phyloP scores from a whole-genome alignment of 2,113 vertebrate species.

The Poecilia latipinna region DNA sequence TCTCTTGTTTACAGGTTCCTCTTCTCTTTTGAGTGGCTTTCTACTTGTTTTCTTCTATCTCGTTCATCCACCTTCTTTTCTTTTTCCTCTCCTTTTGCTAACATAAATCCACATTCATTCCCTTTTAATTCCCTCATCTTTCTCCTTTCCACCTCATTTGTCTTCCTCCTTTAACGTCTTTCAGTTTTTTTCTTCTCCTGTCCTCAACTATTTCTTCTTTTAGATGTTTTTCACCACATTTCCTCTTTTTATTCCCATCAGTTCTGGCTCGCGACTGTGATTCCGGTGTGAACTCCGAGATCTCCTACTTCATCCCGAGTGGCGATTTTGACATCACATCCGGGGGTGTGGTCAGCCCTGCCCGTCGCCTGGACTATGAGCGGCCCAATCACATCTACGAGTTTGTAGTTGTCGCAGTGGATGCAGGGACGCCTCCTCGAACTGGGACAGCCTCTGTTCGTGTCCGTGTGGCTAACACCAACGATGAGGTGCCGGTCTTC shows the following conservation, averaged over 20 bases:
- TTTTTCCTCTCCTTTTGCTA: not conserved
- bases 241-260: constrained; percentile 41
- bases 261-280: constrained; percentile 90
- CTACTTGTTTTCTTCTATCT: not conserved
- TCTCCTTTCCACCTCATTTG: too few relatives aligned
- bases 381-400: constrained; percentile 88
- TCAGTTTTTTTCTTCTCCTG: not conserved
- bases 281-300: constrained; percentile 85
- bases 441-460: constrained; percentile 88
- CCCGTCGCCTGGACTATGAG: constrained; percentile 86
- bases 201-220: not conserved
- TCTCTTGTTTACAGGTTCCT: not conserved
- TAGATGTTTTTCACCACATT: constrained; percentile 7
- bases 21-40: not conserved
- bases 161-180: not conserved
- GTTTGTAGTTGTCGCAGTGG: constrained; percentile 88
- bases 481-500: constrained; percentile 88
- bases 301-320: constrained; percentile 86
- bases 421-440: constrained; percentile 83
- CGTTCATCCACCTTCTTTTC: not conserved
- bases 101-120: too few relatives aligned
- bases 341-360: constrained; percentile 84
- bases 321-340: constrained; percentile 85
- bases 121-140: not conserved
- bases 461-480: constrained; percentile 84